A percentile compares a stretch with the other conserved stretches of the same genome.
These are phyloP conservation scores for Coptodon rendalli DNA, from an alignment of 2,113 vertebrate genomes.

Conservation along the genomic window DNA sequence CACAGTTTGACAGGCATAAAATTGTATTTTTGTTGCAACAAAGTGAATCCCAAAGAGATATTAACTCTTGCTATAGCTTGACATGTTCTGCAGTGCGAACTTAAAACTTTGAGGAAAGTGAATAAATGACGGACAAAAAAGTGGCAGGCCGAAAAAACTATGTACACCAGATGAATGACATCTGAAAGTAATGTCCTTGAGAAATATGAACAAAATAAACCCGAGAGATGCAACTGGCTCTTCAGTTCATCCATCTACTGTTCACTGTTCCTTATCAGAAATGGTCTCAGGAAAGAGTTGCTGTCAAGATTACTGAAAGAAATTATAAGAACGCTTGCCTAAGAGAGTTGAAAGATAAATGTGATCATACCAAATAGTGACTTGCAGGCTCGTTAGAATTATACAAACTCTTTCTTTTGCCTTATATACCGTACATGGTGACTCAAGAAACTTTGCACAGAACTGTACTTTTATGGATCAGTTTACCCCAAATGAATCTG, in stretches of 20 bases:
- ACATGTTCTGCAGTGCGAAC: not conserved
- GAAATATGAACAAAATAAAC: not conserved
- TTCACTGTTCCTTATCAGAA: not conserved
- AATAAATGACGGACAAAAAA: not conserved
- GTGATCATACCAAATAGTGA: not conserved
- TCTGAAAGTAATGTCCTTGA: not conserved
- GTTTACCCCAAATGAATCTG: not conserved
- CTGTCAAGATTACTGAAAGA: not conserved
- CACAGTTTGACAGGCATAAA: not conserved
- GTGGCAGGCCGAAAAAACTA: not conserved
- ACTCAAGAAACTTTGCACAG: not conserved
- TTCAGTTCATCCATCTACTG: not conserved
- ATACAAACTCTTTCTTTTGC: not conserved
- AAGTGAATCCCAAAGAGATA: not conserved
- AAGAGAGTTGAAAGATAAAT: no score
- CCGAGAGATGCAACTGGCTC: not conserved
- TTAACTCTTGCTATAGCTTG: not conserved
- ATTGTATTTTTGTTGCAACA: accelerated
- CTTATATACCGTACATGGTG: not conserved
- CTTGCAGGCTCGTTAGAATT: not conserved
- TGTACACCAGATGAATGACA: not conserved
- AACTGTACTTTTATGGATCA: not conserved
- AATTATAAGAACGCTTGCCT: accelerated
- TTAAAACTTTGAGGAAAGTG: not conserved
- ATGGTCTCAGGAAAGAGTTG: not conserved